Base-by-base conservation (phyloP, 2,113 vertebrate species). In the Dromaius novaehollandiae region DNA sequence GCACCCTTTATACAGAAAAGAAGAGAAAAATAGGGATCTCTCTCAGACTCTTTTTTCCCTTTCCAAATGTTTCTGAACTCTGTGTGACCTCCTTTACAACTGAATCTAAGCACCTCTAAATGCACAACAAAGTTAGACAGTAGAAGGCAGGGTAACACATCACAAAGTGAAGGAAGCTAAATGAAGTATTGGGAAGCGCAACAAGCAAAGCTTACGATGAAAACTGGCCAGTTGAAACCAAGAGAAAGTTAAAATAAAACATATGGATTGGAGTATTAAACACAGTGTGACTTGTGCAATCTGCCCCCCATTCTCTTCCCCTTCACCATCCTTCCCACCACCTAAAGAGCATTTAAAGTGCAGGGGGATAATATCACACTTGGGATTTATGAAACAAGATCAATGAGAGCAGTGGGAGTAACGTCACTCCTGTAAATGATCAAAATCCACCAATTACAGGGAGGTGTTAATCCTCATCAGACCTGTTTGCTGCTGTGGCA, bases 31-130 rank as follows among this genome's bases (percentile, higher is more conserved):
- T 78, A 93, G 44, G 61, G 40, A 64, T 90, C 78, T 95, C 96
- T 97, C 85, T 94, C 74, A 85, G 96, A 89, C 70, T 19, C 91
- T 91, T 96, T 90, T 64, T 48, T 26, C 88, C 75, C 90, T 98
- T 98, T 96, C 95, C 89, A 98, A 98, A 98, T 96, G 97, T 95
- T 98, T 97, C 92, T 98, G 98, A 98, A 98, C 98, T 98, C 95
- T 96, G 51, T 56, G 40, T 98, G 98, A 98, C 98, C 98, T 98
- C 90, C 77, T 97, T 97, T 96, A 97, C 11, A 3, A 95, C 93
- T 74, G 89, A 97, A 96, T 97, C 94, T 86, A 97, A 97, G 92
- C 96, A 97, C 95, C 95, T 98, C 92, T 94, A 95, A 97, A 90
- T 71, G 85, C 13, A 4, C 17, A 63, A 68, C 28, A 95, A 89